These are phyloP conservation scores for Zaprionus lineosus DNA, from an alignment of 2,888 invertebrate genomes.

Conservation along the genomic window DNA sequence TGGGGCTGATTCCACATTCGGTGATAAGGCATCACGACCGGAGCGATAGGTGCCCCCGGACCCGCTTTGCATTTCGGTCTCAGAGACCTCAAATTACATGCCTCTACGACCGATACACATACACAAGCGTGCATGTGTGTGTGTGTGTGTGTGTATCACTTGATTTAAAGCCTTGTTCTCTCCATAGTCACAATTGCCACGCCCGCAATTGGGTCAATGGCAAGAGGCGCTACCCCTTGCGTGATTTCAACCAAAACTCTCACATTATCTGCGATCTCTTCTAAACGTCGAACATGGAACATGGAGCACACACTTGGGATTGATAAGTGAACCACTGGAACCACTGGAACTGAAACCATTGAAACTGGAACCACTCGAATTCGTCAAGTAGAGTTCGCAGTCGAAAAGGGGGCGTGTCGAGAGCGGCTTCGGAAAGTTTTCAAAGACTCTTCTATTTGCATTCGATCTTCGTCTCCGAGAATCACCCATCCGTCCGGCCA, in stretches of 20 bases:
- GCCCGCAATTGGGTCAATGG: conserved; percentile 55
- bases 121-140: not conserved
- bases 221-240: conserved; percentile 38
- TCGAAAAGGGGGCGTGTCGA: conserved; percentile 30
- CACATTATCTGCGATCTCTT: conserved; percentile 23
- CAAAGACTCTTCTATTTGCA: too few species aligned
- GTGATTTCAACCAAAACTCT: conserved; percentile 39
- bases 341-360: too few species aligned
- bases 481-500: too few species aligned
- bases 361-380: too few species aligned
- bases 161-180: too few species aligned
- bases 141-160: conserved; percentile 15
- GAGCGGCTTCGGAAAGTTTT: conserved; percentile 37
- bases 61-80: not conserved
- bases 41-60: conserved; percentile 15
- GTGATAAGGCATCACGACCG: conserved; percentile 49
- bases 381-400: too few species aligned
- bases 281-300: too few species aligned
- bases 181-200: conserved; percentile 13
- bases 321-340: too few species aligned
- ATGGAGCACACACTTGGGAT: too few species aligned
- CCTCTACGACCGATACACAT: not conserved
- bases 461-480: too few species aligned
- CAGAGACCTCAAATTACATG: conserved; percentile 44
- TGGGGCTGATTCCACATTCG: conserved; percentile 40